Conservation (phyloP, 2,113 vertebrate species). For the Mormoops blainvillei region DNA sequence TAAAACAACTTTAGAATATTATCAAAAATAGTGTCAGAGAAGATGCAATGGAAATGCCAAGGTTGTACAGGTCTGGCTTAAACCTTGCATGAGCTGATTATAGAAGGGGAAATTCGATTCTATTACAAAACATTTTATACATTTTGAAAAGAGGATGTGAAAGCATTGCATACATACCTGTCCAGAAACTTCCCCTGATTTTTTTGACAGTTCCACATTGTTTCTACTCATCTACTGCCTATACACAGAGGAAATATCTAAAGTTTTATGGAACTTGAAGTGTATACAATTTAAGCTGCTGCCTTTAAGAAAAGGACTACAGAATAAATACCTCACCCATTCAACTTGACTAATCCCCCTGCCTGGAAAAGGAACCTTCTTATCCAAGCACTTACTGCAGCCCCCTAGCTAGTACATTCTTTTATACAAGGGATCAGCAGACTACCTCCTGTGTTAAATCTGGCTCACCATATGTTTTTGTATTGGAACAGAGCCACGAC, state of each 20-base stretch:
- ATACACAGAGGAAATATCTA: not conserved
- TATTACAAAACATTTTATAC: not conserved
- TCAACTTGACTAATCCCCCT: not conserved
- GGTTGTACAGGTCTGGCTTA: not conserved
- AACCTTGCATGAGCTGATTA: not conserved
- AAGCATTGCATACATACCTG: not conserved
- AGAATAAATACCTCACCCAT: not conserved
- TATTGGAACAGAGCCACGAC: not conserved
- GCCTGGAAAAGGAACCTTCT: not conserved
- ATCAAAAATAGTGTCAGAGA: not conserved
- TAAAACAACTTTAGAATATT: slow-evolving; percentile 13
- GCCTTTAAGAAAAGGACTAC: not conserved
- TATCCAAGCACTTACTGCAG: not conserved
- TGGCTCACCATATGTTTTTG: not conserved
- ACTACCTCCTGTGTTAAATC: not conserved
- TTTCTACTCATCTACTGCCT: not conserved
- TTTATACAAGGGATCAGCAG: not conserved
- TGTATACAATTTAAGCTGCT: not conserved
- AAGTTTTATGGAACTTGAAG: not conserved
- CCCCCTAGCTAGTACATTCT: not conserved
- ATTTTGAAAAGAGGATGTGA: not conserved
- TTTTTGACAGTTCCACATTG: not conserved
- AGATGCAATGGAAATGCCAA: not conserved
- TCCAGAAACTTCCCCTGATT: not conserved
- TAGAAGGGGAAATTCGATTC: slow-evolving; percentile 6